A percentile compares a stretch with the other conserved stretches of the same genome.
phyloP scores from a whole-genome alignment of 2,113 vertebrate genomes.

The Murina feae region DNA sequence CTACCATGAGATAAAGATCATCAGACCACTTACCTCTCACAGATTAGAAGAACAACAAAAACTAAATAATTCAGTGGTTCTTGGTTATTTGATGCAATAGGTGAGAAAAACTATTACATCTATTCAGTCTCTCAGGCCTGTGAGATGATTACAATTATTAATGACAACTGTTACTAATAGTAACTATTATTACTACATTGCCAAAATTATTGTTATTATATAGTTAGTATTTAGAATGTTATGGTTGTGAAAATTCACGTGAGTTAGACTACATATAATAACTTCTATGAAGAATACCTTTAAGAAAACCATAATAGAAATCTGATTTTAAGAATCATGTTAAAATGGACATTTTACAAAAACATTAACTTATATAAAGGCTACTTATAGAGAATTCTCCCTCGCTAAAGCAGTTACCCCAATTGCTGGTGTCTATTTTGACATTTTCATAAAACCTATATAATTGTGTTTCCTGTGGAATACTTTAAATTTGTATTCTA shows the following conservation, averaged over 20 bases:
- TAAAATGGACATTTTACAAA: conserved; percentile 18
- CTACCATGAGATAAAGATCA: not conserved
- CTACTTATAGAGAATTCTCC: conserved; percentile 6
- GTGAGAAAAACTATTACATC: not conserved
- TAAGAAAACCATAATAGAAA: conserved; percentile 8
- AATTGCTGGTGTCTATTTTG: not conserved
- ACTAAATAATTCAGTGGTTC: not conserved
- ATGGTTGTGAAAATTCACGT: not conserved
- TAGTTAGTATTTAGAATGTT: not conserved
- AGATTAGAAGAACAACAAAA: not conserved
- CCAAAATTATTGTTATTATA: not conserved
- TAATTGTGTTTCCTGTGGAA: not conserved
- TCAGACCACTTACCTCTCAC: not conserved
- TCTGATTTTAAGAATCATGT: not conserved
- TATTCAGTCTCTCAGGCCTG: not conserved
- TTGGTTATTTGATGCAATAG: not conserved
- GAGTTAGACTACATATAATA: not conserved
- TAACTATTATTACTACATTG: not conserved
- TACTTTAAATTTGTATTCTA: not conserved
- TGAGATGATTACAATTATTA: not conserved
- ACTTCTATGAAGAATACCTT: not conserved
- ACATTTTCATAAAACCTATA: not conserved
- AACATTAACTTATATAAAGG: not conserved
- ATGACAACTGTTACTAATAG: not conserved
- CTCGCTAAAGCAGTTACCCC: not conserved